Percentiles rank a stretch among this genome's conserved stretches.
Evolutionary conservation across 2,113 vertebrate genomes (phyloP).

Genomic region (Phalacrocorax pelagicus): DNA sequence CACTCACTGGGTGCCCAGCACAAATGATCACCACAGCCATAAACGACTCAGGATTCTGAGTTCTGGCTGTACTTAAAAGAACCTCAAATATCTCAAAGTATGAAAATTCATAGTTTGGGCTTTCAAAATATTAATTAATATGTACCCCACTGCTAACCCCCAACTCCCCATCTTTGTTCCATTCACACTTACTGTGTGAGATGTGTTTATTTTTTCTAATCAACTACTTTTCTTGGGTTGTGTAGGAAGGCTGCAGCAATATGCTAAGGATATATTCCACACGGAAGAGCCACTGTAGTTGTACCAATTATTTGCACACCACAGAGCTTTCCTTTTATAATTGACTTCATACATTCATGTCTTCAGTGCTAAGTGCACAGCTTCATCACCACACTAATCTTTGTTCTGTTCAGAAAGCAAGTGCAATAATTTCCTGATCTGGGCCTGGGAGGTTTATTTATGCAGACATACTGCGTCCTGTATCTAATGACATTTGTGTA

Average conservation of each 20-base stretch:
- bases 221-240: background rate
- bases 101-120: background rate
- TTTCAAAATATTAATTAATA: constrained; percentile 36
- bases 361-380: background rate
- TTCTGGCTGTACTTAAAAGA: constrained; percentile 32
- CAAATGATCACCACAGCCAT: constrained; percentile 23
- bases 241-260: background rate
- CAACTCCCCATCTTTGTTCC: background rate
- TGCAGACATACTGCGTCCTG: background rate
- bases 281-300: background rate
- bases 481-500: constrained; percentile 11
- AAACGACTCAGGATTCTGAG: background rate
- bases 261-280: background rate
- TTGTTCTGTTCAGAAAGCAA: constrained; percentile 29
- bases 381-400: constrained; percentile 43
- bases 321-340: constrained; percentile 51
- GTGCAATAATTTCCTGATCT: constrained; percentile 30
- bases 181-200: background rate
- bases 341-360: constrained; percentile 45
- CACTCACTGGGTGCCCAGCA: background rate
- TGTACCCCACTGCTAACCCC: background rate
- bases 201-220: background rate
- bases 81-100: background rate
- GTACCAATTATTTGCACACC: background rate
- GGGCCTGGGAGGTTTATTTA: constrained; percentile 44